Evolutionary conservation across 2,888 invertebrate species (phyloP), one percentile per base, ranked within the genome.

Genomic region (Pedicia rivosa): DNA sequence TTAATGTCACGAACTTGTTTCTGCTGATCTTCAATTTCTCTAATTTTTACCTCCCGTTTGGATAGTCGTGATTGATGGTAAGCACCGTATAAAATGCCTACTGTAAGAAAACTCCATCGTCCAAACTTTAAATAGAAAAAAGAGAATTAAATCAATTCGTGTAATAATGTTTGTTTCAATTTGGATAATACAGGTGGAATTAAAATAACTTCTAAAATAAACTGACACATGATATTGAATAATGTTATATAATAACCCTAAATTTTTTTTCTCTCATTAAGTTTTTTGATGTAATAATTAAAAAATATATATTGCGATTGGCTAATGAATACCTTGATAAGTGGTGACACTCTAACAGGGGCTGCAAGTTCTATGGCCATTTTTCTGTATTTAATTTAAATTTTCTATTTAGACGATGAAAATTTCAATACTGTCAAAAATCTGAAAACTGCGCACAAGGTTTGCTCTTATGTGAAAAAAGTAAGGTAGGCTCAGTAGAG

Each of bases 271-370:
- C n/a, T n/a, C n/a, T n/a, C n/a, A n/a, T n/a, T n/a, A n/a, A n/a
- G n/a, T n/a, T n/a, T n/a, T n/a, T n/a, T n/a, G n/a, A n/a, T n/a
- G n/a, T n/a, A n/a, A n/a, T n/a, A n/a, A n/a, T n/a, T n/a, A n/a
- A n/a, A n/a, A n/a, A n/a, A n/a, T n/a, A n/a, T n/a, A n/a, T n/a
- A n/a, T n/a, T n/a, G n/a, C n/a, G n/a, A n/a, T n/a, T n/a, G n/a
- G n/a, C n/a, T n/a, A n/a, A n/a, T n/a, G n/a, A n/a, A n/a, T n/a
- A 79, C 81, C 69, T 77, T 78, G 55, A 86, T 86, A 38, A 83
- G 61, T 36, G 86, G 84, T 35, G 84, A 82, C 46, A 86, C 82
- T 53, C 75, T 69, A 44, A 83, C 73, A 47, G 86, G 81, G 50
- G 79, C 67, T 56, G 69, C 68, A 48, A 65, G 49, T 34, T 40